phyloP scores from a whole-genome alignment of 1,140 invertebrate genomes.

The Idris sp. region DNA sequence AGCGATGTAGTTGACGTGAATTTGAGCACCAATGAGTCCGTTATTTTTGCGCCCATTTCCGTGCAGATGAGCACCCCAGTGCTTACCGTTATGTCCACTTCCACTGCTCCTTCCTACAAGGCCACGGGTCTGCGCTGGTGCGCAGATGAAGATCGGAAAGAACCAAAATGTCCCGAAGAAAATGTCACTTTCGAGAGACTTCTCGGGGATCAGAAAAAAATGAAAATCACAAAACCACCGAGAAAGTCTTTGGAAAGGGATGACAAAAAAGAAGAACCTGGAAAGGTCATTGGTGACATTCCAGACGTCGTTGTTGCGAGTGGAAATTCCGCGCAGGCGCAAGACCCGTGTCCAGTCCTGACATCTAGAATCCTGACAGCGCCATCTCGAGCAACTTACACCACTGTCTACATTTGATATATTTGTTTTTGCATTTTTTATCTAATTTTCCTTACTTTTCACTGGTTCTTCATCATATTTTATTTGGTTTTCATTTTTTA shows the following conservation, averaged over 20 bases:
- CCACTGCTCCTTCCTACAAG: slow-evolving; percentile 38
- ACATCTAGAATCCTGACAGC: slow-evolving; percentile 74
- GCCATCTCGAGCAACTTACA: slow-evolving; percentile 74
- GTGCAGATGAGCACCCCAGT: slow-evolving; percentile 74
- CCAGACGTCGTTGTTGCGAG: slow-evolving; percentile 71
- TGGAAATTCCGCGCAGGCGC: slow-evolving; percentile 67
- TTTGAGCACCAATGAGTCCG: slow-evolving; percentile 63
- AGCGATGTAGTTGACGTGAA: slow-evolving; percentile 65
- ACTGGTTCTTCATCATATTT: too few species aligned
- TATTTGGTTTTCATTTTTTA: too few species aligned
- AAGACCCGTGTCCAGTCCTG: slow-evolving; percentile 72
- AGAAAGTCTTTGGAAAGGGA: slow-evolving; percentile 37
- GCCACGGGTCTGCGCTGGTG: slow-evolving; percentile 31
- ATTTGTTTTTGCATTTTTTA: too few species aligned
- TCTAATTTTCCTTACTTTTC: too few species aligned
- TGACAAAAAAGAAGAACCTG: slow-evolving; percentile 1
- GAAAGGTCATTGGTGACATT: slow-evolving; percentile 62
- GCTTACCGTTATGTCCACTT: slow-evolving; percentile 69
- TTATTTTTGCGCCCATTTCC: slow-evolving; percentile 70
- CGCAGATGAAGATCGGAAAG: neutral
- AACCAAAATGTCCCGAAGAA: slow-evolving; percentile 1
- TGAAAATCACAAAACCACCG: slow-evolving; percentile 33
- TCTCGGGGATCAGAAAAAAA: slow-evolving; percentile 34
- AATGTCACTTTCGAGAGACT: slow-evolving; percentile 18
- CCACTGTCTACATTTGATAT: slow-evolving; percentile 76